A percentile compares a stretch with the other conserved stretches of the same genome.
Evolutionary conservation across 2,888 invertebrate genomes (phyloP).

Genomic region (Ramazzottius varieornatus): DNA sequence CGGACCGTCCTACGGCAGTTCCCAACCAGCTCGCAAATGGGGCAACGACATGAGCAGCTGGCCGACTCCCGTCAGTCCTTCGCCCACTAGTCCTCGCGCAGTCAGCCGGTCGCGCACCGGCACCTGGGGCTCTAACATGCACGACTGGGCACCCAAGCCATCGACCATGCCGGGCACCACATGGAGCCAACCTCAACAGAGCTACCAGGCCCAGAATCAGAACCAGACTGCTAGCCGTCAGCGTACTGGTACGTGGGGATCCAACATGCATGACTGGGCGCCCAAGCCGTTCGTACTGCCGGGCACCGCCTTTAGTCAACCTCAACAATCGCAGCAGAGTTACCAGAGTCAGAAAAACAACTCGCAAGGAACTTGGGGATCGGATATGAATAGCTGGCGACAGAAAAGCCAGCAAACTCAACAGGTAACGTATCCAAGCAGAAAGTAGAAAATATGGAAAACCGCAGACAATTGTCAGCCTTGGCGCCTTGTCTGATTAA

Average conservation of each 20-base stretch:
- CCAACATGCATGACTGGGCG: neutral
- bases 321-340: neutral
- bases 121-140: neutral
- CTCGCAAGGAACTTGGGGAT: neutral
- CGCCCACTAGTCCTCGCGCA: neutral
- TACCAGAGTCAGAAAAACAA: neutral
- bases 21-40: neutral
- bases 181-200: neutral
- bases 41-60: constrained; percentile 1
- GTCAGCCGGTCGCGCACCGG: neutral
- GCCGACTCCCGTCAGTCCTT: neutral
- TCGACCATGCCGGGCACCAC: neutral
- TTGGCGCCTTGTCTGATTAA: too few relatives aligned
- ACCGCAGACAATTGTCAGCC: too few relatives aligned
- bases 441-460: too few relatives aligned
- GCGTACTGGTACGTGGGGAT: neutral
- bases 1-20: neutral
- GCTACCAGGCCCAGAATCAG: neutral
- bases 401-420: too few relatives aligned
- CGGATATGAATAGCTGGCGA: neutral
- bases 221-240: neutral
- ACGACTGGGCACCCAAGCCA: neutral
- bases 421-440: too few relatives aligned
- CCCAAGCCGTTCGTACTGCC: neutral
- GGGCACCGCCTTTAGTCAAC: neutral